phyloP scores from a whole-genome alignment of 2,113 vertebrate species.

The Phrynosoma platyrhinos region DNA sequence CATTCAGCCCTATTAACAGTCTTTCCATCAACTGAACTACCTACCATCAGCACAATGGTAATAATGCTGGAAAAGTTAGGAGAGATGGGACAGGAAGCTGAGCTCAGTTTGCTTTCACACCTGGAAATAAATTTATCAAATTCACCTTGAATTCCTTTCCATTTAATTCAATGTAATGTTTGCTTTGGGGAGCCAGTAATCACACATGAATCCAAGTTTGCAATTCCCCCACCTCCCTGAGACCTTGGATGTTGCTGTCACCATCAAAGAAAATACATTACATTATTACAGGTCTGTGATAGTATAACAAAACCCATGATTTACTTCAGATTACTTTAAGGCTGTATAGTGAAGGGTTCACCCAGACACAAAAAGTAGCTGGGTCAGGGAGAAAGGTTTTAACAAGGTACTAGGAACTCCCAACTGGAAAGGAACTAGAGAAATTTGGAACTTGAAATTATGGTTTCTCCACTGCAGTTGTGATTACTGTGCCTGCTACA shows the following conservation, averaged over 20 bases:
- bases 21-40: background rate
- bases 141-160: conserved; percentile 9
- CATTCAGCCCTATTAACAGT: background rate
- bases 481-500: background rate
- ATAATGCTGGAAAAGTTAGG: background rate
- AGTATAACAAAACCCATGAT: conserved; percentile 12
- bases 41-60: background rate
- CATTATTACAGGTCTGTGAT: conserved; percentile 10
- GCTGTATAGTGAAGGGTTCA: background rate
- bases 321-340: conserved; percentile 23
- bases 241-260: background rate
- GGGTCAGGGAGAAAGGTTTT: background rate
- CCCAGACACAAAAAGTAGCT: conserved; percentile 2
- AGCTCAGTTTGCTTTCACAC: background rate
- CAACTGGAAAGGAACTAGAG: background rate
- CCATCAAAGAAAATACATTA: background rate
- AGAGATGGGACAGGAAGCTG: background rate
- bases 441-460: background rate
- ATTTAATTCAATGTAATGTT: conserved; percentile 11
- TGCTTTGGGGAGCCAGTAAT: background rate
- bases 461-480: background rate
- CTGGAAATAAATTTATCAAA: background rate
- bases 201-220: background rate
- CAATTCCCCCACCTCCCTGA: background rate
- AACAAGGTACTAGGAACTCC: background rate